These are phyloP conservation scores for Teleiodes luculella DNA, from an alignment of 2,888 invertebrate genomes.

Conservation along the genomic window DNA sequence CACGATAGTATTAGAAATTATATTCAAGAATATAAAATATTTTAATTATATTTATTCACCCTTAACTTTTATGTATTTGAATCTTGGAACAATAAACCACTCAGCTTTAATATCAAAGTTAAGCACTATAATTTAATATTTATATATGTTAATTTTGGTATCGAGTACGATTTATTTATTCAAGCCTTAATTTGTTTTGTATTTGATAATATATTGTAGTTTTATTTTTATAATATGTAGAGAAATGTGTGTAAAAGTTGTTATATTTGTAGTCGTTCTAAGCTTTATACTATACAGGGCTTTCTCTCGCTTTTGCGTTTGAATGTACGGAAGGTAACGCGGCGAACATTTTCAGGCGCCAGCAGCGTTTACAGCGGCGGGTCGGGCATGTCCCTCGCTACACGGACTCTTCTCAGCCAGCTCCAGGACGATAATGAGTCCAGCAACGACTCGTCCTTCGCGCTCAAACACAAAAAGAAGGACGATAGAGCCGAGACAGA, in stretches of 20 bases:
- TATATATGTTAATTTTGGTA: no score
- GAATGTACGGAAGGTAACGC: constrained; percentile 13
- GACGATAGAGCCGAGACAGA: constrained; percentile 55
- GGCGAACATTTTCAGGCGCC: constrained; percentile 55
- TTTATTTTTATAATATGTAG: no score
- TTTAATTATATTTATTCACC: no score
- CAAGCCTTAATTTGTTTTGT: not conserved
- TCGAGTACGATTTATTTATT: constrained; percentile 35
- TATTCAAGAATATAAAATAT: no score
- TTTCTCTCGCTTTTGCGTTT: not conserved
- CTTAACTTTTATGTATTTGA: no score
- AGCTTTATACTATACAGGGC: no score
- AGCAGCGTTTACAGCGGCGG: constrained; percentile 60
- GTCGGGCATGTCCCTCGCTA: constrained; percentile 61
- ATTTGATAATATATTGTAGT: not conserved
- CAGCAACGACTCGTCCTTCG: constrained; percentile 74
- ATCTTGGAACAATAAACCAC: no score
- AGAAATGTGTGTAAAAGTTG: no score
- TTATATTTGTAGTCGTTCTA: no score
- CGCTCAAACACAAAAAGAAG: constrained; percentile 53
- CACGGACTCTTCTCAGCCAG: constrained; percentile 71
- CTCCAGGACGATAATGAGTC: constrained; percentile 76
- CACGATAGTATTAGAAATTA: not conserved
- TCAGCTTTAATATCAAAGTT: no score
- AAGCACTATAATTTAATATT: no score